A percentile compares a stretch with the other conserved stretches of the same genome.
Evolutionary conservation across 2,888 invertebrate genomes (phyloP).

Genomic region (Harpalus rubripes): DNA sequence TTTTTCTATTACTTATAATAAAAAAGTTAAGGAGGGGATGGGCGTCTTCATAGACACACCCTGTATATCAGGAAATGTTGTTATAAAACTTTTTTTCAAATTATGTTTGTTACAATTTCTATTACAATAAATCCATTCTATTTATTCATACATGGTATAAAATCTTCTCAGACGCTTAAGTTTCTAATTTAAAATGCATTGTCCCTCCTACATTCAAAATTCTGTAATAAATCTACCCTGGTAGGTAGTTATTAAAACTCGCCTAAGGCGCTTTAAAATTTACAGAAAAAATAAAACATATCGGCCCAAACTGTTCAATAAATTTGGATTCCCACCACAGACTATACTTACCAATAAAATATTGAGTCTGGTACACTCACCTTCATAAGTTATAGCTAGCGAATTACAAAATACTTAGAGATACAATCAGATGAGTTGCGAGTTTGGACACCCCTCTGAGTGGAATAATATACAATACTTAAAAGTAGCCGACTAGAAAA

Average conservation of each 20-base stretch:
- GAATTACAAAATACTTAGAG: neutral
- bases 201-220: neutral
- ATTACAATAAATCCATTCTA: neutral
- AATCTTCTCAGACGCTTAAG: neutral
- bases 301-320: neutral
- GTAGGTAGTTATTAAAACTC: neutral
- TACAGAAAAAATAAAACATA: neutral
- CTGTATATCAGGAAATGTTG: neutral
- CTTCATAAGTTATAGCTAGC: neutral
- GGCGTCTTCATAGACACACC: too few relatives aligned
- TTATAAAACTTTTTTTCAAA: neutral
- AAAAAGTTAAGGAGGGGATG: too few relatives aligned
- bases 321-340: neutral
- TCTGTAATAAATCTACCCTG: neutral
- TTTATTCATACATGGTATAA: too few relatives aligned
- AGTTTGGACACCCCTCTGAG: neutral
- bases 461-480: conserved; percentile 1
- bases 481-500: neutral
- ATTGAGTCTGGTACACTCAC: neutral
- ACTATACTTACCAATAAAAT: conserved; percentile 7
- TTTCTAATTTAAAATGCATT: conserved; percentile 4
- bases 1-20: too few relatives aligned
- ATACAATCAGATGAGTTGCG: conserved; percentile 1
- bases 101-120: neutral
- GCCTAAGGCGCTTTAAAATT: neutral